Evolutionary conservation across 2,888 invertebrate genomes (phyloP).

Genomic region (Nemurella pictetii): DNA sequence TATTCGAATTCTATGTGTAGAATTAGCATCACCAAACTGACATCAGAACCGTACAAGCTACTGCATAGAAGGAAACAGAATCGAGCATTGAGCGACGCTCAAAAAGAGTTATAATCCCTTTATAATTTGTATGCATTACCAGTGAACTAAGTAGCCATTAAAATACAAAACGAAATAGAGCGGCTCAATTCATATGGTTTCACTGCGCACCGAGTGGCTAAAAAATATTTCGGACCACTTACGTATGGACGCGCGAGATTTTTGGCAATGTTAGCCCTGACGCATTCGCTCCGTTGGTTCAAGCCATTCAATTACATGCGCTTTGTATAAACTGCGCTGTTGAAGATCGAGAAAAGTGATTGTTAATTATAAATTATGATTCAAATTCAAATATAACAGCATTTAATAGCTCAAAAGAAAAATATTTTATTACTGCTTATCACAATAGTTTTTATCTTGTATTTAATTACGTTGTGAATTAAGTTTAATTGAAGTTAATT

Average conservation of each 20-base stretch:
- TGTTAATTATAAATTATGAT: neutral
- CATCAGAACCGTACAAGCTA: neutral
- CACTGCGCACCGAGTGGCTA: neutral
- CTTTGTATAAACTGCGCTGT: neutral
- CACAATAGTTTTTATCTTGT: neutral
- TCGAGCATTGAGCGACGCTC: neutral
- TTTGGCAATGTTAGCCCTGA: neutral
- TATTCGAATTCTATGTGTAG: neutral
- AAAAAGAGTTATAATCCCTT: constrained; percentile 3
- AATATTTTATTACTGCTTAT: neutral
- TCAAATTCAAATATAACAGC: neutral
- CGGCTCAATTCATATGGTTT: neutral
- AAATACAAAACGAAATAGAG: neutral
- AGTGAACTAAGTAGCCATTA: neutral
- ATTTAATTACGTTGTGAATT: neutral
- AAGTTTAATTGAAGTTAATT: neutral
- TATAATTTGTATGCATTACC: constrained; percentile 8
- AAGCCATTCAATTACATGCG: neutral
- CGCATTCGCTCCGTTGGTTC: neutral
- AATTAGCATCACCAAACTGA: neutral
- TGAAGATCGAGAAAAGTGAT: neutral
- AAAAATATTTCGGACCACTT: neutral
- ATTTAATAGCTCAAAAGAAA: neutral
- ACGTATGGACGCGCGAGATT: neutral
- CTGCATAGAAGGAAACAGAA: neutral